phyloP scores from a whole-genome alignment of 2,888 invertebrate genomes.

The Capitulum mitella region DNA sequence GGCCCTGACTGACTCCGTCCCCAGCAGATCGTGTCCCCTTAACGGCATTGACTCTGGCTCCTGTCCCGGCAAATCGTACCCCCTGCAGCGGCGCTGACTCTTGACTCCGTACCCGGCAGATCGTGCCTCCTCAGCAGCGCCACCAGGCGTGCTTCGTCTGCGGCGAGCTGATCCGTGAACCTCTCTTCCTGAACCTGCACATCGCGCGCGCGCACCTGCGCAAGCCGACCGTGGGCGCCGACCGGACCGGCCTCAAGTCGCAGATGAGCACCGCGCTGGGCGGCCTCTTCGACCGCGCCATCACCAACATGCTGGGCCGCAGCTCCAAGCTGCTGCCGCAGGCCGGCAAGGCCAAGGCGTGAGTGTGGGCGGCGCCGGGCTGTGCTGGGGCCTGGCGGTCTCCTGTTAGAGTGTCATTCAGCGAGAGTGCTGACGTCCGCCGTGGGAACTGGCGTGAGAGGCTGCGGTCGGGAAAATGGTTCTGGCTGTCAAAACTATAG shows the following conservation, averaged over 20 bases:
- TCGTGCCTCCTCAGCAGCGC: constrained; percentile 25
- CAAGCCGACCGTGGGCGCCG: constrained; percentile 25
- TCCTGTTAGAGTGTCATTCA: too few relatives aligned
- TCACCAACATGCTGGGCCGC: constrained; percentile 37
- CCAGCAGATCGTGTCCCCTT: constrained; percentile 13
- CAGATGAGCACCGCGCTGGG: constrained; percentile 41
- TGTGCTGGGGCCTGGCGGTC: too few relatives aligned
- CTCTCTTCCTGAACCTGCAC: constrained; percentile 33
- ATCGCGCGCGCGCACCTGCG: constrained; percentile 30
- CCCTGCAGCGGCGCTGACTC: too few relatives aligned
- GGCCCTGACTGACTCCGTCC: too few relatives aligned
- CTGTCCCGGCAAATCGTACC: too few relatives aligned
- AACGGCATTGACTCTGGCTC: too few relatives aligned
- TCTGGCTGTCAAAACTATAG: too few relatives aligned
- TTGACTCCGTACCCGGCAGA: too few relatives aligned
- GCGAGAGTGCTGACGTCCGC: background rate
- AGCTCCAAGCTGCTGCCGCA: constrained; percentile 5
- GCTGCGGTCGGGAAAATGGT: too few relatives aligned
- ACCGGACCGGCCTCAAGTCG: constrained; percentile 38
- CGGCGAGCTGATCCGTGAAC: constrained; percentile 36
- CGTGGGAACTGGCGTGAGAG: too few relatives aligned
- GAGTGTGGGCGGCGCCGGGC: too few relatives aligned
- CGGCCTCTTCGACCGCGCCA: constrained; percentile 40
- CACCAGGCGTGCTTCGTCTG: constrained; percentile 34
- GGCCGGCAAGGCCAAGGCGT: background rate